A percentile compares a stretch with the other conserved stretches of the same genome.
phyloP scores from a whole-genome alignment of 2,888 invertebrate genomes.

The Meiosimyza decipiens region DNA sequence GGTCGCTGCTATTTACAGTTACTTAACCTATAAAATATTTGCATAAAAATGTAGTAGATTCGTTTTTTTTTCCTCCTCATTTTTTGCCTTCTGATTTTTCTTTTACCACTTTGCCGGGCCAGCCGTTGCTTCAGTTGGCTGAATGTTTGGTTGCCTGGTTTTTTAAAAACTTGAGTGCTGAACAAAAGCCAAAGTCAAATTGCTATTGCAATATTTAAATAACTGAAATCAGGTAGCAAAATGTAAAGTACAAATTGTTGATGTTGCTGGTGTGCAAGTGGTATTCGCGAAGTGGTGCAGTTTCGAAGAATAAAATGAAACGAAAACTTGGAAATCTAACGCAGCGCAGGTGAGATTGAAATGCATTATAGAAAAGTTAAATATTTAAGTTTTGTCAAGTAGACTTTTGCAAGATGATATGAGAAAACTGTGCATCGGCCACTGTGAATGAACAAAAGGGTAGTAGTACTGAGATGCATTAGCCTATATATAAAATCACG shows the following conservation, averaged over 20 bases:
- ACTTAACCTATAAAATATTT: conserved; percentile 55
- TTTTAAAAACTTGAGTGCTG: background rate
- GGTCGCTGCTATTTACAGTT: conserved; percentile 50
- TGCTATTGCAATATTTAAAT: conserved; percentile 13
- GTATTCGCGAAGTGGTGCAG: background rate
- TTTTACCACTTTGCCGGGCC: background rate
- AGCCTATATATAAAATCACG: no score
- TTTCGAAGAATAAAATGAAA: background rate
- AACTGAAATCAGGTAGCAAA: background rate
- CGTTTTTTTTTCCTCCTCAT: conserved; percentile 4
- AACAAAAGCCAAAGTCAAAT: conserved; percentile 18
- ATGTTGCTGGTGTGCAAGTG: conserved; percentile 4
- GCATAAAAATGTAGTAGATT: conserved; percentile 42
- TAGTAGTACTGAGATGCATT: no score
- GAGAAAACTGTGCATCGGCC: no score
- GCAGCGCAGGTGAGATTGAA: conserved; percentile 1
- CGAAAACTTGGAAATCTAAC: background rate
- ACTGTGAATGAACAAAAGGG: no score
- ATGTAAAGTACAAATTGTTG: conserved; percentile 1
- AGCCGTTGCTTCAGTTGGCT: background rate
- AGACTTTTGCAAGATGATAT: no score
- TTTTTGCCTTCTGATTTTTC: background rate
- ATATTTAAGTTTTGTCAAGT: background rate
- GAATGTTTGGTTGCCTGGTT: background rate
- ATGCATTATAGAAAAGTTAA: conserved; percentile 23